Evolutionary conservation across 2,113 vertebrate species (phyloP).

Genomic region (Plestiodon gilberti): DNA sequence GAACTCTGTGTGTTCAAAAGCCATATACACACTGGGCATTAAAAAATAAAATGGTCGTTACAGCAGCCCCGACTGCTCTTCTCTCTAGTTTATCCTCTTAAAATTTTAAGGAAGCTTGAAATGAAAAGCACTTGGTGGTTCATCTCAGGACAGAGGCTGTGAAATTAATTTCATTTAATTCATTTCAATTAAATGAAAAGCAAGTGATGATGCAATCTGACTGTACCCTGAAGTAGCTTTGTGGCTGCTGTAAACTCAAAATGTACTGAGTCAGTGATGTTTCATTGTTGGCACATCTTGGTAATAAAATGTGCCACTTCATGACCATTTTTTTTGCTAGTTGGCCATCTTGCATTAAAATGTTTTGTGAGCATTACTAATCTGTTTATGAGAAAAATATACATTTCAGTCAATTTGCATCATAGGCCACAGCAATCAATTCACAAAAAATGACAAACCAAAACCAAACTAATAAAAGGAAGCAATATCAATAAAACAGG

Average conservation of each 20-base stretch:
- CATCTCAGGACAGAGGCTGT: neutral
- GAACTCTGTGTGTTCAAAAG: no score
- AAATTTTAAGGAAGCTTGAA: neutral
- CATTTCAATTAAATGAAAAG: neutral
- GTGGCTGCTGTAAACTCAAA: slow-evolving; percentile 14
- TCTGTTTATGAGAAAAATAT: slow-evolving; percentile 25
- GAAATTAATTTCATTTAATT: no score
- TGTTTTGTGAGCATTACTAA: slow-evolving; percentile 38
- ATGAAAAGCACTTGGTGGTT: neutral
- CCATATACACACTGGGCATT: neutral
- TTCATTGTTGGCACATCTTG: slow-evolving; percentile 39
- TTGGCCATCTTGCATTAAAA: slow-evolving; percentile 38
- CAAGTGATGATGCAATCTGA: neutral
- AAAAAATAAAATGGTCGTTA: no score
- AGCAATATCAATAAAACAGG: neutral
- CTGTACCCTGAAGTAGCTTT: neutral
- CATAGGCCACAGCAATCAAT: no score
- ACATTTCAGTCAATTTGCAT: neutral
- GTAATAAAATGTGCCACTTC: slow-evolving; percentile 21
- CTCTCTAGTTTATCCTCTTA: neutral
- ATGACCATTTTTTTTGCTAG: slow-evolving; percentile 37
- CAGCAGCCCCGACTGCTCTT: neutral
- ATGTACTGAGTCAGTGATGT: neutral
- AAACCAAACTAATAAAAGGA: neutral
- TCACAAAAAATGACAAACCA: no score